Conservation (phyloP, 2,888 invertebrate species). For the Galerucella calmariensis region DNA sequence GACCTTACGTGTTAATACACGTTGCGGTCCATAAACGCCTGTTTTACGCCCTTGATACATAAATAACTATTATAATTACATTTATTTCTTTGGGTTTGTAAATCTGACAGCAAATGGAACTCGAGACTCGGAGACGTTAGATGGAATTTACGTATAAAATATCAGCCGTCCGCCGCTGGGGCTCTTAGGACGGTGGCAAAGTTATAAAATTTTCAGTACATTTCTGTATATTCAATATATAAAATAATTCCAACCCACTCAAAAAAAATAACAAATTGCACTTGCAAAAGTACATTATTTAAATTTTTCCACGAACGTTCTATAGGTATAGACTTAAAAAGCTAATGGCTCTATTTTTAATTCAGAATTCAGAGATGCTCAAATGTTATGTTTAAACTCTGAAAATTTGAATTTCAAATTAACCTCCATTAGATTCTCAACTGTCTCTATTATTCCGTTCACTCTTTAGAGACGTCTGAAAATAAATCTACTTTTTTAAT, state of each 20-base stretch:
- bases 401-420: slow-evolving; percentile 36
- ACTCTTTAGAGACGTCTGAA: slow-evolving; percentile 12
- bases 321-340: background rate
- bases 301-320: slow-evolving; percentile 1
- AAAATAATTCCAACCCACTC: background rate
- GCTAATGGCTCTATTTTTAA: slow-evolving; percentile 22
- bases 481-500: slow-evolving; percentile 2
- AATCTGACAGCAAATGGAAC: too few relatives aligned
- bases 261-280: background rate
- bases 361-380: slow-evolving; percentile 13
- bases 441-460: slow-evolving; percentile 23
- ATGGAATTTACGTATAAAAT: too few relatives aligned
- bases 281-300: background rate
- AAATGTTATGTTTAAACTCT: slow-evolving; percentile 19
- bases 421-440: background rate
- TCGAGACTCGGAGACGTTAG: too few relatives aligned
- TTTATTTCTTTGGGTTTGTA: too few relatives aligned
- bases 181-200: too few relatives aligned
- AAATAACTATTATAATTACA: too few relatives aligned
- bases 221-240: background rate
- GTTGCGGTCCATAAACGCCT: too few relatives aligned
- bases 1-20: too few relatives aligned
- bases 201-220: too few relatives aligned
- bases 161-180: too few relatives aligned
- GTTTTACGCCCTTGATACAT: too few relatives aligned